These are phyloP conservation scores for Diplosoma virens DNA, from an alignment of 23 tunicate genomes.

Conservation along the genomic window DNA sequence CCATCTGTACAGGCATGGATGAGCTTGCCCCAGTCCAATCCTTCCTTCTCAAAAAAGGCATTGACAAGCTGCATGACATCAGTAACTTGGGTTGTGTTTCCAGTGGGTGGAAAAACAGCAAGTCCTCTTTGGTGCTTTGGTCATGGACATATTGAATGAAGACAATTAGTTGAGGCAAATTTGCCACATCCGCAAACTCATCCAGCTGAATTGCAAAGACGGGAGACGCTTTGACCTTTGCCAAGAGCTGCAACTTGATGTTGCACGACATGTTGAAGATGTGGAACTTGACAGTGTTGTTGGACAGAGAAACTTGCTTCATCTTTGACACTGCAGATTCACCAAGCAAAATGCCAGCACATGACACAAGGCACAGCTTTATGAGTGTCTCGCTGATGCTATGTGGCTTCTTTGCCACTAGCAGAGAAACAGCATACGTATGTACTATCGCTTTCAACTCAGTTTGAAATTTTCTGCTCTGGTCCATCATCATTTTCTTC, in stretches of 20 bases:
- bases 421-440: too few relatives aligned
- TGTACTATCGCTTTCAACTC: too few relatives aligned
- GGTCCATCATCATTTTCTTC: too few relatives aligned
- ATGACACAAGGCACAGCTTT: too few relatives aligned
- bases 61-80: slow-evolving; percentile 48
- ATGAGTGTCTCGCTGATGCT: too few relatives aligned
- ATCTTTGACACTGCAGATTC: slow-evolving; percentile 10
- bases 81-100: slow-evolving; percentile 41
- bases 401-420: too few relatives aligned
- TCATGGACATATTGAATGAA: slow-evolving; percentile 39
- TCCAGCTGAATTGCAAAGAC: slow-evolving; percentile 39
- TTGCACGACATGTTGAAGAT: slow-evolving; percentile 39
- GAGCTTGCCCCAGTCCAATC: slow-evolving; percentile 40
- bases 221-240: slow-evolving; percentile 47
- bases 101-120: too few relatives aligned
- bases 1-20: slow-evolving; percentile 33
- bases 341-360: slow-evolving; percentile 46
- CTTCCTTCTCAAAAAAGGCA: slow-evolving; percentile 30
- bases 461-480: too few relatives aligned
- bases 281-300: slow-evolving; percentile 28
- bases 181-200: slow-evolving; percentile 40
- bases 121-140: slow-evolving; percentile 46
- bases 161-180: slow-evolving; percentile 27
- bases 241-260: slow-evolving; percentile 34
- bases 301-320: slow-evolving; percentile 24